Evolutionary conservation across 64 coral and sea anemone genomes (phyloP), one percentile per base, ranked within the genome.

Genomic region (Exaiptasia diaphana): DNA sequence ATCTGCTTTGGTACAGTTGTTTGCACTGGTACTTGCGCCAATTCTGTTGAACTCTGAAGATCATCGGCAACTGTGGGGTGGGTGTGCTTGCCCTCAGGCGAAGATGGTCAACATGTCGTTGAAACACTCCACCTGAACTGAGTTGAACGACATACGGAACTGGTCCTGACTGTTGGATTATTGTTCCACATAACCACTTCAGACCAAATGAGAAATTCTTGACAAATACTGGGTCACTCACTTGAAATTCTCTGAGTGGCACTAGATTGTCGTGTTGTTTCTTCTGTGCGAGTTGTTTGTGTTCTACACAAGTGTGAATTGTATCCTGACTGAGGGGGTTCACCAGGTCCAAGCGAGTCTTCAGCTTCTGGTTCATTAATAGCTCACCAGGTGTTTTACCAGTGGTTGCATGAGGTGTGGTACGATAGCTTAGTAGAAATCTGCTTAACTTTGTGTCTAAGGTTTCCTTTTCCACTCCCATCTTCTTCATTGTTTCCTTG

Each of bases 401-500:
- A 71, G 48, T 83, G 28, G 63, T 37, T 12, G 63, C 70, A 39
- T 83, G 50, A 24, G 80, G 64, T 10, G 58, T 80, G 15, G 59
- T 80, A 7, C 77, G 56, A 45, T 83, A 72, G 9, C 64, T 54
- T 0, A 72, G 41, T 5, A 83, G 80, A 39, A 83, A 83, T 24
- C 41, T 34, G 26, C 39, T 59, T 39, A 79, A 39, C 41, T 79
- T 79, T 55, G 59, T 23, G 18, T 37, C 44, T 79, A 42, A 39
- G 20, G 77, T 81, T 64, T 41, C 60, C n/a, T 39, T 55, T 42
- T 81, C 77, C 29, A 43, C 61, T 57, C 61, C 48, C 7, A 71
- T 73, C 32, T 39, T 42, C 33, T 49, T 85, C 68, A 85, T 85
- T 20, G 68, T 35, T 72, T 71, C 31, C 56, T 83, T 83, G 58